These are phyloP conservation scores for Wasmannia auropunctata DNA, from an alignment of 1,140 invertebrate species.

Conservation along the genomic window DNA sequence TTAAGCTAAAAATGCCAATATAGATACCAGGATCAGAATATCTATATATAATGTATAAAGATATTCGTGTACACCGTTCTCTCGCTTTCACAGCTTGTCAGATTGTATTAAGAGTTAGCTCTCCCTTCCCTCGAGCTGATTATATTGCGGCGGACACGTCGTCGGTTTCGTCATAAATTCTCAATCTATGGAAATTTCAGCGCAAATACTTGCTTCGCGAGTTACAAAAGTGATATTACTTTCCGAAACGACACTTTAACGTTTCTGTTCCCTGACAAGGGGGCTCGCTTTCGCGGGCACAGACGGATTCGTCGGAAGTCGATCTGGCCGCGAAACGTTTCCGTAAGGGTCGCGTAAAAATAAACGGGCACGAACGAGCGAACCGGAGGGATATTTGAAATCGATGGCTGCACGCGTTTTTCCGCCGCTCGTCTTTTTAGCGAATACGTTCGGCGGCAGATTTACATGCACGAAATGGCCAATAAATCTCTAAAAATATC, in stretches of 20 bases:
- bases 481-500: conserved; percentile 74
- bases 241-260: conserved; percentile 49
- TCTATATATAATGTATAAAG: not conserved
- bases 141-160: not conserved
- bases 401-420: conserved; percentile 38
- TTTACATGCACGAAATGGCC: conserved; percentile 71
- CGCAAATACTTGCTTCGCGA: conserved; percentile 32
- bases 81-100: not conserved
- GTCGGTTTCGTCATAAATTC: conserved; percentile 36
- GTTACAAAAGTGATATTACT: conserved; percentile 54
- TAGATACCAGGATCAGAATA: not conserved
- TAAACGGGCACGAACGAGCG: conserved; percentile 19
- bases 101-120: conserved; percentile 14
- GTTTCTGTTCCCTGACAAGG: conserved; percentile 21
- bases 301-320: conserved; percentile 50
- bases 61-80: not conserved
- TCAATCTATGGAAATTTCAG: conserved; percentile 38
- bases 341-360: conserved; percentile 59
- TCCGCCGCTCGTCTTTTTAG: conserved; percentile 52
- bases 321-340: conserved; percentile 43
- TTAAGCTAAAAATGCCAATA: not conserved
- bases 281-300: not conserved
- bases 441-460: conserved; percentile 53
- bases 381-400: conserved; percentile 66
- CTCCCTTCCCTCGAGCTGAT: not conserved